Evolutionary conservation across 2,888 invertebrate genomes (phyloP), one percentile per base, ranked within the genome.

Genomic region (Leptopilina myrica): DNA sequence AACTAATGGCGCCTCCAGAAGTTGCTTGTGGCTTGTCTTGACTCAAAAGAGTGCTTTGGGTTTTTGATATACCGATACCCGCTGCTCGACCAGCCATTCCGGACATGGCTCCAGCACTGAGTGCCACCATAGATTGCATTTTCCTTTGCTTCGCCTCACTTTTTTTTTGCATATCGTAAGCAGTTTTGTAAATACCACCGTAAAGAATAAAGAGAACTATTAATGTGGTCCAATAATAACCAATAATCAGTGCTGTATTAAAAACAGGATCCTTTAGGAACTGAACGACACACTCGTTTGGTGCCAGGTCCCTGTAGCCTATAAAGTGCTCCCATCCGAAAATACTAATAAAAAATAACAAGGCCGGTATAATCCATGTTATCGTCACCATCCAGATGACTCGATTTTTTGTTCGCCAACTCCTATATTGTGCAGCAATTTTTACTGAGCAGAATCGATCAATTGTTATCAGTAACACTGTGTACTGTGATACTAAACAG

Each of bases 301-400:
- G 96, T 86, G 95, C 93, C 77, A 98, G 93, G 87, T 98, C 97
- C 81, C 98, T 93, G 89, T 96, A 96, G 26, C 99, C 99, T 67
- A 98, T 96, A 89, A 99, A 99, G 91, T 98, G 98, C 90, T 99
- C 99, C 98, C 99, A 99, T 65, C 99, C 99, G 90, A 99, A 98
- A 85, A 99, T 99, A 83, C 98, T 98, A 84, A 98, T 98, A 92
- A 99, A 99, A 92, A 99, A 99, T 11, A 99, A 93, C 79, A 98
- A 93, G 0, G 98, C 97, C 69, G 99, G 99, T 86, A 99, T 96
- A 78, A 98, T 96, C 99, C 99, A 99, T 0, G 98, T 98, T 66
- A 98, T 96, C 5, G 97, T 96, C 1, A 99, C 97, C 97, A 99
- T 98, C 94, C 97, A 96, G 81, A 98, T 95, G 14, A 99, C 98